Conservation (phyloP, 2,113 vertebrate genomes). For the Nanger granti region DNA sequence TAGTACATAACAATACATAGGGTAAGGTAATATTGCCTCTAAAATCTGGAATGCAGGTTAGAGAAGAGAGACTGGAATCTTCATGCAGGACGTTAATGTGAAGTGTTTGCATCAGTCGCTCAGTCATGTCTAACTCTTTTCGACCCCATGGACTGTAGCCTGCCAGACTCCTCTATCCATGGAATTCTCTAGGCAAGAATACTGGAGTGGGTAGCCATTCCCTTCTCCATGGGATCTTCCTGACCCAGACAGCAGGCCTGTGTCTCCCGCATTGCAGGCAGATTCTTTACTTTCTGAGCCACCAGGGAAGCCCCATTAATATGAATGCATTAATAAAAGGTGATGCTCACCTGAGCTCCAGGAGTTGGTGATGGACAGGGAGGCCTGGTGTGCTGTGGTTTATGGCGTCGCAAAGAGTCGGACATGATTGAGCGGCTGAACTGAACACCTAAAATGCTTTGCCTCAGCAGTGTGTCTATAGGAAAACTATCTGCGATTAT, state of each 20-base stretch:
- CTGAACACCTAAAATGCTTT: background rate
- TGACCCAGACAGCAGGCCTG: background rate
- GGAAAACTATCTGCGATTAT: background rate
- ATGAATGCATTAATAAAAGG: accelerated
- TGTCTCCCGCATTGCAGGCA: background rate
- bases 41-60: no score
- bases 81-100: accelerated
- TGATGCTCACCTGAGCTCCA: accelerated
- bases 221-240: background rate
- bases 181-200: background rate
- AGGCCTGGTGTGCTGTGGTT: background rate
- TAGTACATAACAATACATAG: accelerated
- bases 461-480: background rate
- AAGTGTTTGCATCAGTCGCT: background rate
- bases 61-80: background rate
- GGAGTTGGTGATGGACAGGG: background rate
- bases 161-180: background rate
- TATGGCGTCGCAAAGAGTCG: background rate
- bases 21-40: accelerated
- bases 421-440: background rate
- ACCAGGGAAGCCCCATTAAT: background rate
- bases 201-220: background rate
- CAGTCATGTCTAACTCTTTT: background rate
- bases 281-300: background rate
- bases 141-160: background rate